Percentiles rank a stretch among this genome's conserved stretches.
phyloP scores from a whole-genome alignment of 1,140 invertebrate species.

The Cylas formicarius region DNA sequence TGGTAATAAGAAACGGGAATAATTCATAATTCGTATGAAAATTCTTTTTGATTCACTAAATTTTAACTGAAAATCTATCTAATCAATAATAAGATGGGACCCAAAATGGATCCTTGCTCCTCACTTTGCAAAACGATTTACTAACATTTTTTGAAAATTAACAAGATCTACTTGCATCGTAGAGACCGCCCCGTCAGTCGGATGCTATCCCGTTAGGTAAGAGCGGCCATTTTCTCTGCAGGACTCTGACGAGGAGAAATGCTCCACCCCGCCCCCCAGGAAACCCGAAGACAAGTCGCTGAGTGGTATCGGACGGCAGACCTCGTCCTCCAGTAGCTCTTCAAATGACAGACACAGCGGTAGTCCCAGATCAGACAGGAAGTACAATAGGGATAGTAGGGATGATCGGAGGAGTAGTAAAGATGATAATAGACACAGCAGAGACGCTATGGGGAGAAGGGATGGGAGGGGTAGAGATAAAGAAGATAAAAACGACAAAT shows the following conservation, averaged over 20 bases:
- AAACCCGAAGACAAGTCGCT: conserved; percentile 5
- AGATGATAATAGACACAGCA: conserved; percentile 14
- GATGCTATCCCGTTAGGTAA: no score
- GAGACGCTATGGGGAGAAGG: conserved; percentile 1
- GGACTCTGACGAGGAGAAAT: conserved; percentile 24
- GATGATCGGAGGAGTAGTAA: conserved; percentile 9
- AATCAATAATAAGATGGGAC: no score
- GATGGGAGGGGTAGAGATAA: conserved; percentile 17
- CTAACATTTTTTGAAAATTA: no score
- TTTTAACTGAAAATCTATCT: no score
- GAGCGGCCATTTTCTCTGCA: conserved; percentile 26
- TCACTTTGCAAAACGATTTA: no score
- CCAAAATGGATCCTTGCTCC: no score
- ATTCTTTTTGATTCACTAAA: no score
- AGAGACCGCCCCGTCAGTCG: no score
- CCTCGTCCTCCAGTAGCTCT: conserved; percentile 4
- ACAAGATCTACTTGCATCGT: no score
- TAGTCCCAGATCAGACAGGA: conserved; percentile 5
- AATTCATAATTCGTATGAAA: no score
- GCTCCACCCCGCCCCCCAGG: neutral
- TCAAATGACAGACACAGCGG: conserved; percentile 10
- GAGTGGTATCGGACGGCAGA: neutral
- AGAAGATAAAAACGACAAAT: conserved; percentile 17
- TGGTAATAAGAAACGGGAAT: no score
- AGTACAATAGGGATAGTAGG: neutral